Evolutionary conservation across 2,888 invertebrate genomes (phyloP), one percentile per base, ranked within the genome.

Genomic region (Ephialtes manifestator): DNA sequence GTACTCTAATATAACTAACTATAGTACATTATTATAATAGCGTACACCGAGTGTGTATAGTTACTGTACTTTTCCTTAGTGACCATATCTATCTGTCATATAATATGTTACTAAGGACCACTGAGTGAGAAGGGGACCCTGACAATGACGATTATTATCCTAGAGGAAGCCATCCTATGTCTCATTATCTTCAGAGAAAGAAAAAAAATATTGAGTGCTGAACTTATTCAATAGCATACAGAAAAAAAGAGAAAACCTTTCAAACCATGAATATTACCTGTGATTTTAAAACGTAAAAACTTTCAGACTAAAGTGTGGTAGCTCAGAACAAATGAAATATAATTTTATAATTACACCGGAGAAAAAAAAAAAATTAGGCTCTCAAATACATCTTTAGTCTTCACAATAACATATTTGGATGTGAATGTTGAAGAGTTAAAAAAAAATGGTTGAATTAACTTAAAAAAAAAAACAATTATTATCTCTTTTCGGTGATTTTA

Each of bases 1-100:
- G 58, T 15, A 3, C 58, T 58, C 58, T 43, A n/a, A 71, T 53
- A 20, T 71, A 60, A 15, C 39, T 39, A 39, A 46, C 43, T 24
- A 55, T 8, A 48, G 67, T 67, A 71, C 43, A 20, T 71, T 15
- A 71, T 55, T 55, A 24, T 28, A 71, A 71, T 71, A 39, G 24
- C 1, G n/a, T 18, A 55, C 71, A 55, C 43, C 20, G 20, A 39
- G 39, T 55, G 20, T 31, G 20, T 28, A 31, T 55, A 53, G 71
- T 53, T 55, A 53, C 53, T 18, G 70, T 70, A 70, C 28, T 67
- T 67, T 67, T 67, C 24, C 24, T 24, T 28, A 48, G 46, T 67
- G 53, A 53, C 18, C 51, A 53, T 18, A 18, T 51, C 31, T 35
- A 18, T 70, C 35, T 18, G 20, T 70, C 39, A 35, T 71, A 35